phyloP scores from a whole-genome alignment of 1,140 invertebrate genomes.

The Heterodera carotae region DNA sequence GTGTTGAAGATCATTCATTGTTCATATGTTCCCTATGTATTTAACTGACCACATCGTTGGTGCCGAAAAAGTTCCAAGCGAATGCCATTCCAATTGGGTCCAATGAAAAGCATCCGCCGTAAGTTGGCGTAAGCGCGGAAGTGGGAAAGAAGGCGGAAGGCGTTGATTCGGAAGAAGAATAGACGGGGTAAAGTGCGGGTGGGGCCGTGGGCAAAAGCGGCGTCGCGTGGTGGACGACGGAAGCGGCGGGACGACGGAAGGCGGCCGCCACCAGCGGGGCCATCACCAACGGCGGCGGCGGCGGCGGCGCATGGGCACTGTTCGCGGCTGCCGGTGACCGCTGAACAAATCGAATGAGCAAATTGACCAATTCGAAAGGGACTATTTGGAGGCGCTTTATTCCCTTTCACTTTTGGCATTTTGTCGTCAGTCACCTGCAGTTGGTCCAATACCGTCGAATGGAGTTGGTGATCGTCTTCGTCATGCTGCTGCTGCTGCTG shows the following conservation, averaged over 20 bases:
- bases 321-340: not conserved
- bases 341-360: not conserved
- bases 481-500: no score
- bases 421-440: no score
- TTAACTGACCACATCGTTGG: not conserved
- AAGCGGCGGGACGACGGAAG: slow-evolving; percentile 5
- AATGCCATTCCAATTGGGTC: not conserved
- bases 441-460: no score
- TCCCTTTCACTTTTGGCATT: no score
- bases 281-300: not conserved
- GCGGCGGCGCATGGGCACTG: not conserved
- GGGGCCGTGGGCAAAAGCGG: not conserved
- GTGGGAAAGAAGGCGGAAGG: not conserved
- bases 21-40: no score
- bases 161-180: not conserved
- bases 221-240: not conserved
- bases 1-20: not conserved
- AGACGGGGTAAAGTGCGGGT: not conserved
- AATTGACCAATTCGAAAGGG: not conserved
- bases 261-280: not conserved
- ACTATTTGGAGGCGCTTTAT: no score
- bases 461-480: no score
- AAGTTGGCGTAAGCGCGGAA: not conserved
- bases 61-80: not conserved
- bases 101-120: not conserved